phyloP scores from a whole-genome alignment of 1,140 invertebrate genomes.

The Bemisia tabaci region DNA sequence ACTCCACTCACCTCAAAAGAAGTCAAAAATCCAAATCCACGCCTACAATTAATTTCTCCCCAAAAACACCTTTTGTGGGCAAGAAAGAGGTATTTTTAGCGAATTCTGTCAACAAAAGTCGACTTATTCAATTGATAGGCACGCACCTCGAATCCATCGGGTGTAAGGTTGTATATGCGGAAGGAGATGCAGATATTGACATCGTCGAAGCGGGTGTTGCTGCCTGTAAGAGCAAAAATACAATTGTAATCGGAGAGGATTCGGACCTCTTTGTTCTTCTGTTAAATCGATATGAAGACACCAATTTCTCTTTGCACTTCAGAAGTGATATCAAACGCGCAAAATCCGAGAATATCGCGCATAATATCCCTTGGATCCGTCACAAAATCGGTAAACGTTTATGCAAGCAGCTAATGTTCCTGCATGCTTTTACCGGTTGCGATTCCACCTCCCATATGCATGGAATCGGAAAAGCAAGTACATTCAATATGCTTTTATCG shows the following conservation, averaged over 20 bases:
- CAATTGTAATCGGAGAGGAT: background rate
- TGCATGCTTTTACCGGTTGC: too few relatives aligned
- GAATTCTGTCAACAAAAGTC: background rate
- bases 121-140: background rate
- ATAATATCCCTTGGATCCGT: too few relatives aligned
- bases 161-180: background rate
- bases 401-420: too few relatives aligned
- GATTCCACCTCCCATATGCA: too few relatives aligned
- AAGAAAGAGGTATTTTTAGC: background rate
- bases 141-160: background rate
- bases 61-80: background rate
- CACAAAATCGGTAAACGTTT: too few relatives aligned
- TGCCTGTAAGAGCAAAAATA: background rate
- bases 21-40: background rate
- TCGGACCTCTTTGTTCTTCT: background rate
- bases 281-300: too few relatives aligned
- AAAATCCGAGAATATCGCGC: too few relatives aligned
- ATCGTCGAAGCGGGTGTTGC: background rate
- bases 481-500: too few relatives aligned
- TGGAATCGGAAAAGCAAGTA: too few relatives aligned
- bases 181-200: background rate
- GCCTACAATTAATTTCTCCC: background rate
- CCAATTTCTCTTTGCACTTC: too few relatives aligned
- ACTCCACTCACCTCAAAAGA: background rate
- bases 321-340: too few relatives aligned